phyloP scores from a whole-genome alignment of 2,797 vertebrate species.

The Aselliscus stoliczkanus region DNA sequence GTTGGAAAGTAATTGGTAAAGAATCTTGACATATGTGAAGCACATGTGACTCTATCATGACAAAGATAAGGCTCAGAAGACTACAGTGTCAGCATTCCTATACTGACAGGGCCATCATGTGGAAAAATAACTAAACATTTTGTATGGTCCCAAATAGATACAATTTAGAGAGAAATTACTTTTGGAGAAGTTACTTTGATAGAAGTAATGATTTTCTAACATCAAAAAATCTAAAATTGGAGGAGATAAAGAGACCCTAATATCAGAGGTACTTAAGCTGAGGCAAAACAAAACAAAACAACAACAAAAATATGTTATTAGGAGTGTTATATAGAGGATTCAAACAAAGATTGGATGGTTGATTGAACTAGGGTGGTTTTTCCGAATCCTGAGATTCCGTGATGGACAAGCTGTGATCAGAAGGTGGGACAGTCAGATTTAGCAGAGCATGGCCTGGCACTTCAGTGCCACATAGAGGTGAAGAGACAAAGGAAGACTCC shows the following conservation, averaged over 20 bases:
- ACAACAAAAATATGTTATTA: neutral
- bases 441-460: neutral
- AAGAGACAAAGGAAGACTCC: neutral
- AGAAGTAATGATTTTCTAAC: conserved; percentile 11
- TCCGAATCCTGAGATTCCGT: neutral
- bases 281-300: neutral
- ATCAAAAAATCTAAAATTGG: neutral
- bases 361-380: neutral
- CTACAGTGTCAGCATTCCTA: neutral
- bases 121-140: neutral
- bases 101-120: neutral
- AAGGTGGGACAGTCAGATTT: neutral
- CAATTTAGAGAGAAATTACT: neutral
- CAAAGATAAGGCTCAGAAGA: neutral
- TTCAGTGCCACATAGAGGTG: neutral
- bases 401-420: neutral
- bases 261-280: neutral
- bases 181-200: neutral
- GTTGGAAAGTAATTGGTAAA: neutral
- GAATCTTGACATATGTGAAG: neutral
- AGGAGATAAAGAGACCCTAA: neutral
- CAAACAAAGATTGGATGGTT: neutral
- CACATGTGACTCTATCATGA: neutral
- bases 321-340: neutral
- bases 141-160: neutral